phyloP scores from a whole-genome alignment of 2,797 vertebrate genomes.

The Parauchenoglanis punctatus region DNA sequence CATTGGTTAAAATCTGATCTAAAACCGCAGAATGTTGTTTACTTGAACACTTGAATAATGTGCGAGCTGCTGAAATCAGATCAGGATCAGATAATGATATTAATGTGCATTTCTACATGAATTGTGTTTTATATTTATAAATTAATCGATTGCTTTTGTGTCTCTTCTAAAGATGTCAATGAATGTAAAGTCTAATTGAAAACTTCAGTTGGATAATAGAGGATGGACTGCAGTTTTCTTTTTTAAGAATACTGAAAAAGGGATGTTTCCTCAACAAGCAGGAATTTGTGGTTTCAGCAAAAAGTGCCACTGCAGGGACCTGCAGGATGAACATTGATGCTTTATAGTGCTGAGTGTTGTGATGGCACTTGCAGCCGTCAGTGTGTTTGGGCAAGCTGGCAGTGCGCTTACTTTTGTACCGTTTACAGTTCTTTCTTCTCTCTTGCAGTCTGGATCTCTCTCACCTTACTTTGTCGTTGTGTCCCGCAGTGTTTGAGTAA shows the following conservation, averaged over 20 bases:
- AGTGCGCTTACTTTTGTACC: background rate
- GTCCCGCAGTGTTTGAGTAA: constrained; percentile 93
- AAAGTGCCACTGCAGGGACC: background rate
- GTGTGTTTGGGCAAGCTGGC: background rate
- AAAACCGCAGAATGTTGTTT: background rate
- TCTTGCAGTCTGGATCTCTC: background rate
- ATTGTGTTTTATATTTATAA: background rate
- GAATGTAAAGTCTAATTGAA: background rate
- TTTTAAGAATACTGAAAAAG: background rate
- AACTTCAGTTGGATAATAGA: background rate
- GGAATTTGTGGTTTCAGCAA: background rate
- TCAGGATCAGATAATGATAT: background rate
- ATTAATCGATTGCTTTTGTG: background rate
- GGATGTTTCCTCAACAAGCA: background rate
- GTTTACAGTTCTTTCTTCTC: background rate
- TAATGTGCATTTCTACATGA: background rate
- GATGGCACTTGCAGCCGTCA: background rate
- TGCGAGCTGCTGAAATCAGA: background rate
- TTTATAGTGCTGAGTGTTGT: constrained; percentile 15
- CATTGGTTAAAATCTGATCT: background rate
- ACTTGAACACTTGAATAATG: background rate
- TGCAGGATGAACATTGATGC: constrained; percentile 2
- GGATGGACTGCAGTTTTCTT: background rate
- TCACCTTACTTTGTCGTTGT: background rate
- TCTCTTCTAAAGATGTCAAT: background rate